These are phyloP conservation scores for Styela plicata DNA, from an alignment of 23 tunicate species.

Conservation along the genomic window DNA sequence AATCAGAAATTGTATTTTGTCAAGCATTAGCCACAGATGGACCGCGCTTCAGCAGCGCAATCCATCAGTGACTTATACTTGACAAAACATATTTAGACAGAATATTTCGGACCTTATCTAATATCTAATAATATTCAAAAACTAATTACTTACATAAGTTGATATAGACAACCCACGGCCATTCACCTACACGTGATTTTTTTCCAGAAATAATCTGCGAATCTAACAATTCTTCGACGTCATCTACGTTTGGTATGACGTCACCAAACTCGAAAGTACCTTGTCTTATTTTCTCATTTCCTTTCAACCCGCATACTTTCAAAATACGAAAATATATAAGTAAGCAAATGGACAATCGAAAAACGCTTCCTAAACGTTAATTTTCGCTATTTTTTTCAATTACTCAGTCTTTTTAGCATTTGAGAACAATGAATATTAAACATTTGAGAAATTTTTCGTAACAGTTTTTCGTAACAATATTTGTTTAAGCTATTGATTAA, in stretches of 20 bases:
- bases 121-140: neutral
- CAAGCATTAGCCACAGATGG: too few relatives aligned
- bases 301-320: conserved; percentile 24
- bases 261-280: conserved; percentile 29
- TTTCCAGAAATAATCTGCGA: conserved; percentile 34
- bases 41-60: too few relatives aligned
- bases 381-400: too few relatives aligned
- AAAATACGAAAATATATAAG: neutral
- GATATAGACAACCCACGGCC: conserved; percentile 71
- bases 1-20: too few relatives aligned
- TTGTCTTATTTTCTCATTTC: conserved; percentile 4
- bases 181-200: conserved; percentile 38
- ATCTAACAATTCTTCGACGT: neutral
- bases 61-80: too few relatives aligned
- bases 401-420: neutral
- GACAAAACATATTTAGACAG: too few relatives aligned
- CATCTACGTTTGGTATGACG: conserved; percentile 31
- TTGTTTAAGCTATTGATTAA: too few relatives aligned
- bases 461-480: too few relatives aligned
- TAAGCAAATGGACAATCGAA: too few relatives aligned
- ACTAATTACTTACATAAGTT: conserved; percentile 35
- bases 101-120: too few relatives aligned
- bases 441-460: too few relatives aligned
- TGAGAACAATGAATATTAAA: neutral
- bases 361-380: too few relatives aligned